phyloP scores from a whole-genome alignment of 2,113 vertebrate species.

The Pollimyrus isidori region DNA sequence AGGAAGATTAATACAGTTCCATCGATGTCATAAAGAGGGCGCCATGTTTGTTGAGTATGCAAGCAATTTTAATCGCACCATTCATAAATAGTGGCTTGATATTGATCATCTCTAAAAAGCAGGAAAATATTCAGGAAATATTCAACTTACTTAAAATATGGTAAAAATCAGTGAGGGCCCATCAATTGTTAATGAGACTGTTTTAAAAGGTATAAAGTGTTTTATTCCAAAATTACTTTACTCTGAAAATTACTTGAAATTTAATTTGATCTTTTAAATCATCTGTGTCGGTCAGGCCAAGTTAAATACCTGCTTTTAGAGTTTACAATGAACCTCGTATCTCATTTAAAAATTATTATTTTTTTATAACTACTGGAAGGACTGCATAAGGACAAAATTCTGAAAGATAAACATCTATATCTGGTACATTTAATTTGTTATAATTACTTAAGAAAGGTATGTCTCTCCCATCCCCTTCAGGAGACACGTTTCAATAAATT shows the following conservation, averaged over 20 bases:
- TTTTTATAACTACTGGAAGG: background rate
- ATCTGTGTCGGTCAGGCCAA: background rate
- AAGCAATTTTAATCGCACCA: background rate
- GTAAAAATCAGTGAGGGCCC: background rate
- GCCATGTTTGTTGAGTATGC: background rate
- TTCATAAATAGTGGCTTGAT: background rate
- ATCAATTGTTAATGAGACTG: background rate
- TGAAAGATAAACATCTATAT: conserved; percentile 8
- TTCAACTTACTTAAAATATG: background rate
- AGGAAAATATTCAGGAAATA: background rate
- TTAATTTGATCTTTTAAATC: background rate
- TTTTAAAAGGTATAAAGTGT: background rate
- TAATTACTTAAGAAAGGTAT: conserved; percentile 12
- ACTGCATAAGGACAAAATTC: background rate
- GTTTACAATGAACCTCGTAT: background rate
- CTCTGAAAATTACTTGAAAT: background rate
- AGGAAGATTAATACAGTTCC: conserved; percentile 3
- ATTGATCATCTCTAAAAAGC: background rate
- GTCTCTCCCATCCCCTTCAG: background rate
- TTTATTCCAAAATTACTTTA: background rate
- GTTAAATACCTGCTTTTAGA: background rate
- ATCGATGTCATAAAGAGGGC: background rate
- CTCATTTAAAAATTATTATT: background rate
- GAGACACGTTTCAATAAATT: conserved; percentile 3
- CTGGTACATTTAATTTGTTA: background rate